Percentiles rank a stretch among this genome's conserved stretches.
These are phyloP conservation scores for Rissa tridactyla DNA, from an alignment of 2,113 vertebrate species.

Conservation along the genomic window DNA sequence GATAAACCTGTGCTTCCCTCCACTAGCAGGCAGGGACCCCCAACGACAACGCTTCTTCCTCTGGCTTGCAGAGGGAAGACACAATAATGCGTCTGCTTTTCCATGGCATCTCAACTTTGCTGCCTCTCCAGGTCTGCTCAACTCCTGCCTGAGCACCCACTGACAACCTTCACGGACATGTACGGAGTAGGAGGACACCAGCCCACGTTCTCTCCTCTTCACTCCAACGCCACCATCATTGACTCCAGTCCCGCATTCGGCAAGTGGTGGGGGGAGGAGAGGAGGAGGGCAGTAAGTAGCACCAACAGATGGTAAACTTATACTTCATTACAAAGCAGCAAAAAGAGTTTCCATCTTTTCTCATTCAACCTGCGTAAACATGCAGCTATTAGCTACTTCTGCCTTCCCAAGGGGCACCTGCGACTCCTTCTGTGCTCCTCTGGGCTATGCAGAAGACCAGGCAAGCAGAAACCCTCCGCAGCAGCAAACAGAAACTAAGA, in stretches of 20 bases:
- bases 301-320: not conserved
- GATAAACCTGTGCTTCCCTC: not conserved
- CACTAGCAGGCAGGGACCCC: not conserved
- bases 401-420: rapidly evolving
- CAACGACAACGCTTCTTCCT: not conserved
- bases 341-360: not conserved
- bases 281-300: not conserved
- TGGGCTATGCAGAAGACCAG: not conserved
- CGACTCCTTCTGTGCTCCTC: not conserved
- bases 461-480: not conserved
- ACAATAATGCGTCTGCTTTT: not conserved
- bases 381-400: not conserved
- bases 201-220: not conserved
- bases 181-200: rapidly evolving
- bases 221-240: not conserved
- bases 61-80: not conserved
- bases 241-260: rapidly evolving
- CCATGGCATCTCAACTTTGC: rapidly evolving
- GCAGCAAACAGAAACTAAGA: not conserved
- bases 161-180: rapidly evolving
- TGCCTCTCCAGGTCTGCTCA: not conserved
- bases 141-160: rapidly evolving
- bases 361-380: not conserved
- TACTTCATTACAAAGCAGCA: not conserved
- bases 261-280: not conserved